These are phyloP conservation scores for Eurypyga helias DNA, from an alignment of 2,113 vertebrate genomes.

Conservation along the genomic window DNA sequence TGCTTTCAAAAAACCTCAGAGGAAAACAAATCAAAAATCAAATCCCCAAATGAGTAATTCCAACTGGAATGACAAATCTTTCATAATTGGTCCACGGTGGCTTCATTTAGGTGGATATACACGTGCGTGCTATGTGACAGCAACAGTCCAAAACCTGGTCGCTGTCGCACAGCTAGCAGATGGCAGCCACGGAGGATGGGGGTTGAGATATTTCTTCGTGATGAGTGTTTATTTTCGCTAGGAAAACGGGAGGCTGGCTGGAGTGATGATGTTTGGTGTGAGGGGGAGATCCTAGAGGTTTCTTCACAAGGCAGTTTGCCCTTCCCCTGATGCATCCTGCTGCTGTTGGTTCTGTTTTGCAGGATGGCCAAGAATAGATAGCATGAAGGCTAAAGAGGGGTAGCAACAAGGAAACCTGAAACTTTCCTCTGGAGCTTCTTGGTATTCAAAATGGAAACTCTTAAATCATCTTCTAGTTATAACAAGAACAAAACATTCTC, in stretches of 20 bases:
- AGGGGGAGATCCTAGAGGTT: background rate
- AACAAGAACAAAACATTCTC: background rate
- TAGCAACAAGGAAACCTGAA: background rate
- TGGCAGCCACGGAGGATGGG: background rate
- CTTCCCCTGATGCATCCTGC: background rate
- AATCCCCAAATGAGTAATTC: constrained; percentile 24
- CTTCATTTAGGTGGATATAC: background rate
- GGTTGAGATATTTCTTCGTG: background rate
- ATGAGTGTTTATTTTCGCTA: background rate
- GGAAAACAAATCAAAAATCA: constrained; percentile 61
- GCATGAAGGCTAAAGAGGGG: background rate
- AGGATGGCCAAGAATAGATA: background rate
- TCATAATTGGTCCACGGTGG: constrained; percentile 22
- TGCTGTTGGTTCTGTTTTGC: background rate
- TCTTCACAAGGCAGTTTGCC: background rate
- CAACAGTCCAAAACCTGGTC: background rate
- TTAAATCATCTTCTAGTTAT: background rate
- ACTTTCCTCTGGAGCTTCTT: background rate
- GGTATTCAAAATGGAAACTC: background rate
- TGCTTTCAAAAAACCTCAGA: constrained; percentile 41
- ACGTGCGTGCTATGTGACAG: background rate
- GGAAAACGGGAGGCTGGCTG: background rate
- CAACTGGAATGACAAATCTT: constrained; percentile 12
- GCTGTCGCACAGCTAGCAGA: background rate
- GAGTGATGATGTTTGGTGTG: accelerated